phyloP scores from a whole-genome alignment of 2,888 invertebrate species.

The Automeris io region DNA sequence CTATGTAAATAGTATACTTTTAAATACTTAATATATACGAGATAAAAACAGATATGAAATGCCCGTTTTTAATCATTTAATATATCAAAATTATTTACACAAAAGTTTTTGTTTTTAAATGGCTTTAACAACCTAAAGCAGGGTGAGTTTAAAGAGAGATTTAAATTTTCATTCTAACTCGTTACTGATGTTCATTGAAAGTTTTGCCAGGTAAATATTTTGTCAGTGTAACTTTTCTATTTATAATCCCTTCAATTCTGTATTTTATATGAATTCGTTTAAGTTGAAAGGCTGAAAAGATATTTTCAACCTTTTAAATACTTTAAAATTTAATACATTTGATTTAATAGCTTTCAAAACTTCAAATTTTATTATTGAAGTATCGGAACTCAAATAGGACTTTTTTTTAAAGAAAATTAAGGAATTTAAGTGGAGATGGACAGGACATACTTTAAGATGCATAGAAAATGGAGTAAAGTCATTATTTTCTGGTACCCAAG shows the following conservation, averaged over 20 bases:
- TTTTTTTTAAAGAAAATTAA: too few species aligned
- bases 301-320: not conserved
- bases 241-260: conserved; percentile 26
- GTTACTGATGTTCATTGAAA: conserved; percentile 31
- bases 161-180: conserved; percentile 37
- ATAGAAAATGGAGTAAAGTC: too few species aligned
- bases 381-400: too few species aligned
- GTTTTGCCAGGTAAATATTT: conserved; percentile 42
- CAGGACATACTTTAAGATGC: too few species aligned
- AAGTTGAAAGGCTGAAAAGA: not conserved
- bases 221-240: conserved; percentile 34
- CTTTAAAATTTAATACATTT: not conserved
- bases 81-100: conserved; percentile 24
- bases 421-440: too few species aligned
- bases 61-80: conserved; percentile 8
- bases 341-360: not conserved
- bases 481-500: too few species aligned
- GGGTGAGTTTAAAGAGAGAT: conserved; percentile 25
- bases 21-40: not conserved
- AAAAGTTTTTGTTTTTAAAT: conserved; percentile 26
- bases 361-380: too few species aligned
- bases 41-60: not conserved
- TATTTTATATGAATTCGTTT: conserved; percentile 13
- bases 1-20: not conserved
- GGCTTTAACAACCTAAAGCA: conserved; percentile 28